phyloP scores from a whole-genome alignment of 2,113 vertebrate genomes.

The Oreochromis spilurus region DNA sequence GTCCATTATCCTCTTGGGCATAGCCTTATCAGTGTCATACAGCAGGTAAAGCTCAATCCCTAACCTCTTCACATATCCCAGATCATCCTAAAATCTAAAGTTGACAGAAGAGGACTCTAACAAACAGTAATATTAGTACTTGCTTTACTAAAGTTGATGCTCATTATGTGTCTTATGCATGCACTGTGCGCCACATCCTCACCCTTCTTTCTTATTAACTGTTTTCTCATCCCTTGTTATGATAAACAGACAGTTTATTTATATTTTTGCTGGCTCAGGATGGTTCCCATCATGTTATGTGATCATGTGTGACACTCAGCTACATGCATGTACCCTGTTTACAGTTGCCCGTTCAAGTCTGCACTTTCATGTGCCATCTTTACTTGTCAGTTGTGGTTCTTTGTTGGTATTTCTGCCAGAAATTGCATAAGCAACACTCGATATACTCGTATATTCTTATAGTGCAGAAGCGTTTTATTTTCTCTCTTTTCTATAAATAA shows the following conservation, averaged over 20 bases:
- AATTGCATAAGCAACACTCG: background rate
- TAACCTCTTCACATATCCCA: background rate
- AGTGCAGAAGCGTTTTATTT: background rate
- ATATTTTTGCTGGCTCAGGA: background rate
- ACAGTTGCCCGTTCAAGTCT: background rate
- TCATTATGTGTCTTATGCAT: background rate
- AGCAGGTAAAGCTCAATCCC: constrained; percentile 81
- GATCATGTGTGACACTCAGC: background rate
- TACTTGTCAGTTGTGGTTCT: background rate
- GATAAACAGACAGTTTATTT: background rate
- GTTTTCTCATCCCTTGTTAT: background rate
- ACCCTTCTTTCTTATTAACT: background rate
- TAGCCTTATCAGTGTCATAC: constrained; percentile 90
- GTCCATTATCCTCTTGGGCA: constrained; percentile 85
- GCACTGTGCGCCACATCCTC: background rate
- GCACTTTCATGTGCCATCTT: background rate
- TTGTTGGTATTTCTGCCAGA: background rate
- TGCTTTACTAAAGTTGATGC: background rate
- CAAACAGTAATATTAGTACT: background rate
- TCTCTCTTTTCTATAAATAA: background rate
- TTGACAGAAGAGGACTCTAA: background rate
- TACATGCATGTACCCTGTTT: background rate
- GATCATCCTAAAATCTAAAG: background rate
- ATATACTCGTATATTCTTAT: background rate
- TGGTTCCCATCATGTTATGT: background rate